Evolutionary conservation across 1,140 invertebrate genomes (phyloP), one percentile per base, ranked within the genome.

Genomic region (Drosophila neocordata): DNA sequence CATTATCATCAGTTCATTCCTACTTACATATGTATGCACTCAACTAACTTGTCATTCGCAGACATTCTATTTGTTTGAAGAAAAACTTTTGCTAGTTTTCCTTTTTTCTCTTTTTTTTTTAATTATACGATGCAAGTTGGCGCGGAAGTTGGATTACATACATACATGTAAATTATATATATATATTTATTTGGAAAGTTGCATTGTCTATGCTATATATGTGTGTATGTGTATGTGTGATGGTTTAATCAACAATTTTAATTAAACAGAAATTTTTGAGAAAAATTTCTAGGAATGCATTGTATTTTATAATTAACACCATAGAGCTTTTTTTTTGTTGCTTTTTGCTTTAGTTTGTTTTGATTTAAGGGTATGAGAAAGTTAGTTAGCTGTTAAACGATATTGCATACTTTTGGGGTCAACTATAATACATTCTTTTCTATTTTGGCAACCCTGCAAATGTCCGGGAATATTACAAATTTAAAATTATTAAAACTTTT

Each of bases 1-100:
- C 82, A 74, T 81, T 76, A 85, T 81, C 79, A 85, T 69, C 74
- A 81, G 77, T 73, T 75, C 65, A 75, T 52, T 27, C 59, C 11
- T 18, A 18, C 53, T 65, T 35, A 57, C 59, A 68, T 74, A 59
- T 41, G 31, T 65, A 60, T 58, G 38, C 67, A 53, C 57, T 55
- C 60, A 55, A 79, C 65, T 68, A 67, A 66, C 72, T 73, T 77
- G 65, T 80, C 80, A 85, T 70, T 67, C 35, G 35, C 81, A 85
- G 82, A 72, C 77, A 64, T 71, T 77, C 73, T 52, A 15, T 53
- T 13, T n/a, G 15, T 2, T 18, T 22, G 55, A 82, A 70, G 55
- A 8, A 48, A 20, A 48, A 48, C 2, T 48, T 48, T 48, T 48
- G 9, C 41, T 48, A 48, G 41, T 48, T 7, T 4, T 20, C 9